phyloP scores from a whole-genome alignment of 2,888 invertebrate species.

The Drosophila lutescens region DNA sequence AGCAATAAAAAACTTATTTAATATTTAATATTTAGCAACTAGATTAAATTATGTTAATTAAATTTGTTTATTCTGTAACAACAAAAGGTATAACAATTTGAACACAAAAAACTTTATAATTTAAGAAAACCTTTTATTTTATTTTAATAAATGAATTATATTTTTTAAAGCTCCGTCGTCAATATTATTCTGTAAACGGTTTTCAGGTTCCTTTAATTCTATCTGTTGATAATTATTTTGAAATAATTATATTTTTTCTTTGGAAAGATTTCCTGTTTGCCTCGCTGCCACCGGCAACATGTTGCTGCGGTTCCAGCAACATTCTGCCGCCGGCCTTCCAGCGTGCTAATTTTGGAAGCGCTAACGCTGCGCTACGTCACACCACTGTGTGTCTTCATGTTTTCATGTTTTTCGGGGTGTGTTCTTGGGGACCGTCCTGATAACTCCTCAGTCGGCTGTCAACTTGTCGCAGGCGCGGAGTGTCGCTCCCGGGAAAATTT shows the following conservation, averaged over 20 bases:
- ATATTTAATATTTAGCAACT: too few relatives aligned
- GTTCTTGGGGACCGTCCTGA: slow-evolving; percentile 46
- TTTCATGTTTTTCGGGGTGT: slow-evolving; percentile 51
- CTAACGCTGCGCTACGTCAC: slow-evolving; percentile 13
- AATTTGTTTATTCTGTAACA: too few relatives aligned
- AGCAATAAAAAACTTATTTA: too few relatives aligned
- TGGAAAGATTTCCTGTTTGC: background rate
- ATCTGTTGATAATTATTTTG: too few relatives aligned
- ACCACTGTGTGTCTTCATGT: background rate
- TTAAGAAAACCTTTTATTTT: background rate
- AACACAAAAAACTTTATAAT: too few relatives aligned
- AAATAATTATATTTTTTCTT: too few relatives aligned
- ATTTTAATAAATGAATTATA: background rate
- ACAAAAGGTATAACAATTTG: too few relatives aligned
- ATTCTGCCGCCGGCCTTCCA: slow-evolving; percentile 54
- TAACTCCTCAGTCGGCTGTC: slow-evolving; percentile 69
- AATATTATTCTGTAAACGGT: too few relatives aligned
- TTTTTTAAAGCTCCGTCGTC: too few relatives aligned
- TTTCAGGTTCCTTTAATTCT: too few relatives aligned
- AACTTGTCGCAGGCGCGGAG: slow-evolving; percentile 54
- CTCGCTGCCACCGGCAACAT: slow-evolving; percentile 22
- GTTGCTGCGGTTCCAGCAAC: slow-evolving; percentile 39
- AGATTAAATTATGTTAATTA: too few relatives aligned
- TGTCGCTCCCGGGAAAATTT: slow-evolving; percentile 18
- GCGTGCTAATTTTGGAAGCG: slow-evolving; percentile 63